Evolutionary conservation across 1,140 invertebrate species (phyloP).

Genomic region (Trichogramma pretiosum): DNA sequence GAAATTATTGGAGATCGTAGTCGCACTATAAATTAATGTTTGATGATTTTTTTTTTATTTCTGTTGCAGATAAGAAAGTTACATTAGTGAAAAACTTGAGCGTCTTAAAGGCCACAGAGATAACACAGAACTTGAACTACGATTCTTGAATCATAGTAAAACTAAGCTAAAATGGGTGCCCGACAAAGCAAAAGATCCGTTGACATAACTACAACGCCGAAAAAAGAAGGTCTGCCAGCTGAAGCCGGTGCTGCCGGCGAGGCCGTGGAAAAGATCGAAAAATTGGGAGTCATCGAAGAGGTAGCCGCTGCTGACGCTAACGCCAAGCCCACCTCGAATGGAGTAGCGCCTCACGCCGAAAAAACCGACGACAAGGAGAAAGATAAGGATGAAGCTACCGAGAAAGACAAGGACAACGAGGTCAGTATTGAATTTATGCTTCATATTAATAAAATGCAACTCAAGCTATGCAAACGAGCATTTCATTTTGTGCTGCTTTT

Average conservation of each 20-base stretch:
- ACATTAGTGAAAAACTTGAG: too few species aligned
- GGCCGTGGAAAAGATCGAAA: slow-evolving; percentile 35
- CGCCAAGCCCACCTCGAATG: slow-evolving; percentile 58
- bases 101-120: too few species aligned
- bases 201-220: slow-evolving; percentile 71
- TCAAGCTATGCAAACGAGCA: too few species aligned
- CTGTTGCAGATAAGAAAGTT: slow-evolving; percentile 11
- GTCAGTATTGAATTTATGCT: background rate
- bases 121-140: slow-evolving; percentile 9
- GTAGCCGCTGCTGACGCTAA: slow-evolving; percentile 60
- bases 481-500: too few species aligned
- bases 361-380: slow-evolving; percentile 52
- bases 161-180: slow-evolving; percentile 62
- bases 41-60: too few species aligned
- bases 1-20: too few species aligned
- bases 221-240: slow-evolving; percentile 53
- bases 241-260: slow-evolving; percentile 52
- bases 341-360: slow-evolving; percentile 57
- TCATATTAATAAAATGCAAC: too few species aligned
- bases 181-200: slow-evolving; percentile 77
- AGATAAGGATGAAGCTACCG: slow-evolving; percentile 58
- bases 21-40: too few species aligned
- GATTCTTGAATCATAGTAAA: too few species aligned
- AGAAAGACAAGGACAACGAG: slow-evolving; percentile 46
- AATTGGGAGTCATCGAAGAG: slow-evolving; percentile 63